phyloP scores from a whole-genome alignment of 2,888 invertebrate genomes.

The Amorpha juglandis region DNA sequence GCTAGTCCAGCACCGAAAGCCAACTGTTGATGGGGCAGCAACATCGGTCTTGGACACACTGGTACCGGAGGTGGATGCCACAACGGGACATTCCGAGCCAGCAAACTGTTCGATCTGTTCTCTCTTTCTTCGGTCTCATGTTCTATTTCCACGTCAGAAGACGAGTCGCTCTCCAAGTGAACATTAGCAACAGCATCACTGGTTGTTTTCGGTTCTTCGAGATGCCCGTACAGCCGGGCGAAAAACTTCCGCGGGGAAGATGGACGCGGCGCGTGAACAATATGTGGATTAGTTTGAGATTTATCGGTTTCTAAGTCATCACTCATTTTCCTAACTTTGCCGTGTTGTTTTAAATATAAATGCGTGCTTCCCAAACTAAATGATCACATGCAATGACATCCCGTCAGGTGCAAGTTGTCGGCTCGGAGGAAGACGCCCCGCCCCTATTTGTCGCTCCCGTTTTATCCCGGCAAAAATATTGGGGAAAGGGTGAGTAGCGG shows the following conservation, averaged over 20 bases:
- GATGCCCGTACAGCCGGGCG: conserved; percentile 90
- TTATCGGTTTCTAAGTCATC: conserved; percentile 46
- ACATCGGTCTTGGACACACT: conserved; percentile 72
- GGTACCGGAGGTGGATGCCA: conserved; percentile 72
- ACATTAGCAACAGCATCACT: conserved; percentile 44
- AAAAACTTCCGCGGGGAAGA: conserved; percentile 93
- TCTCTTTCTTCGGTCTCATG: conserved; percentile 51
- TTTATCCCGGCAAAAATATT: conserved; percentile 50
- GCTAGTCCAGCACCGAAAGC: conserved; percentile 86
- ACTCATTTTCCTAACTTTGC: conserved; percentile 48
- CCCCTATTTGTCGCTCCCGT: conserved; percentile 53
- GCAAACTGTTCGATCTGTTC: conserved; percentile 30
- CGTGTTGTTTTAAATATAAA: conserved; percentile 29
- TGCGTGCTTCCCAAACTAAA: conserved; percentile 56
- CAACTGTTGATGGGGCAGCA: conserved; percentile 76
- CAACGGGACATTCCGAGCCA: conserved; percentile 47
- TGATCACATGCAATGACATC: conserved; percentile 64
- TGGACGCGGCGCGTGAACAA: conserved; percentile 78
- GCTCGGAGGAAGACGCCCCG: conserved; percentile 56
- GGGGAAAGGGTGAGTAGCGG: conserved; percentile 52
- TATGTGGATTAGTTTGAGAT: conserved; percentile 45
- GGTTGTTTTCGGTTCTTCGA: conserved; percentile 78
- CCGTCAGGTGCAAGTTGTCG: conserved; percentile 62
- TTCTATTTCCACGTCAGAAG: conserved; percentile 78
- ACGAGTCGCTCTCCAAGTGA: conserved; percentile 68